Percentiles rank a stretch among this genome's conserved stretches.
phyloP scores from a whole-genome alignment of 2,888 invertebrate species.

The Capitulum mitella region DNA sequence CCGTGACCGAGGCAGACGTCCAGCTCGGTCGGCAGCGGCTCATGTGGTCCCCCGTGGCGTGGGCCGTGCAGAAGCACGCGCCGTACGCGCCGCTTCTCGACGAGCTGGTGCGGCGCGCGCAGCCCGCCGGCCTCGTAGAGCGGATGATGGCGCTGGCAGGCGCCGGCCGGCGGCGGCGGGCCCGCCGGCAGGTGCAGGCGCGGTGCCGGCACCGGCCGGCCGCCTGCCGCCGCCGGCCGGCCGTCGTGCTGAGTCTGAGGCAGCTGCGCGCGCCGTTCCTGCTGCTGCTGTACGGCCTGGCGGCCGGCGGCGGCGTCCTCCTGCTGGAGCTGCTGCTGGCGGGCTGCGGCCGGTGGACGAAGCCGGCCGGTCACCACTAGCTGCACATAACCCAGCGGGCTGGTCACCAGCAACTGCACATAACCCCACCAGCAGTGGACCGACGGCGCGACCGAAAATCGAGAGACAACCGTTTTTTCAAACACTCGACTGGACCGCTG shows the following conservation, averaged over 20 bases:
- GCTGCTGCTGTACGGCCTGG: neutral
- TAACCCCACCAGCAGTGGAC: no score
- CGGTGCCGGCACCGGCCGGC: neutral
- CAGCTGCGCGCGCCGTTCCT: neutral
- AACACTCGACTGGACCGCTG: no score
- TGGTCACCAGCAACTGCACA: neutral
- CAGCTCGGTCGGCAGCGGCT: neutral
- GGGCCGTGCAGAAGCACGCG: neutral
- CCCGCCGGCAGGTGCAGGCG: neutral
- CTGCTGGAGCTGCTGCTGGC: slow-evolving; percentile 1
- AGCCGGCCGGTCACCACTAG: no score
- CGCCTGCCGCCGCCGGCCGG: no score
- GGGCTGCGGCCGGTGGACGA: neutral
- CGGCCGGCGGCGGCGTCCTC: neutral
- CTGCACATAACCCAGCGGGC: no score
- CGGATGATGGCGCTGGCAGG: neutral
- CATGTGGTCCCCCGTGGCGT: neutral
- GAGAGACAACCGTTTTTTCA: no score
- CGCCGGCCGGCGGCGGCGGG: neutral
- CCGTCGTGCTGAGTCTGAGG: neutral
- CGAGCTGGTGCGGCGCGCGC: neutral
- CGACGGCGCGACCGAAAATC: no score
- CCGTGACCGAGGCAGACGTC: neutral
- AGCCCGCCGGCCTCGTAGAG: neutral
- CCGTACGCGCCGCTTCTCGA: neutral